Evolutionary conservation across 2,797 vertebrate genomes (phyloP), one percentile per base, ranked within the genome.

Genomic region (Sebastes steindachneri): DNA sequence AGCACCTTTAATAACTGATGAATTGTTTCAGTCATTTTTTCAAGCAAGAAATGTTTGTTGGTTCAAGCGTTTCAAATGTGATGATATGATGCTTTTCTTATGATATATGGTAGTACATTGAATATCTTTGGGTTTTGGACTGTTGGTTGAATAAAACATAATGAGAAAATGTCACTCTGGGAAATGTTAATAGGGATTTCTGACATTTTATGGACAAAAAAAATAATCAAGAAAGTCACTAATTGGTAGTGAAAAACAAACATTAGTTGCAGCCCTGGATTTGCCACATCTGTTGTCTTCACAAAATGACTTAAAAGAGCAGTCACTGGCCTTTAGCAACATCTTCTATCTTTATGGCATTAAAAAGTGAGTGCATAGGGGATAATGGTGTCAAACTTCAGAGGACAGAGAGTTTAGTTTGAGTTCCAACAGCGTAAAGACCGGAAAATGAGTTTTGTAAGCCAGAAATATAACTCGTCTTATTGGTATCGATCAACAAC

Each of bases 401-500:
- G 21, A 64, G 59, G 73, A 51, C 41, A 60, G 9, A 17, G 35
- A 66, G 57, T 75, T 73, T 37, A 28, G 41, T 73, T 76, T 82
- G 2, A n/a, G 57, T 67, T 69, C 51, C 31, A 62, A 69, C 14
- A 5, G 55, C 54, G 28, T 76, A 74, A 68, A 85, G 62, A 68
- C 33, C 17, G 23, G 72, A 84, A 86, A 79, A 75, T 9, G 29
- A 77, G 78, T 74, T 84, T 68, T 87, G 62, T 76, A 83, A 78
- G 75, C 63, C 68, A 75, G 72, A 85, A 88, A 80, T 89, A 67
- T 48, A 54, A n/a, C 63, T 37, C 2, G 1, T 64, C 62, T 86
- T 59, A 74, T 73, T 82, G 80, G 54, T 89, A 90, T 89, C 86
- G 86, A 91, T 88, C 75, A 85, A 72, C 29, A 63, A 45, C 26